Evolutionary conservation across 2,113 vertebrate genomes (phyloP), one percentile per base, ranked within the genome.

Genomic region (Danionella cerebrum): DNA sequence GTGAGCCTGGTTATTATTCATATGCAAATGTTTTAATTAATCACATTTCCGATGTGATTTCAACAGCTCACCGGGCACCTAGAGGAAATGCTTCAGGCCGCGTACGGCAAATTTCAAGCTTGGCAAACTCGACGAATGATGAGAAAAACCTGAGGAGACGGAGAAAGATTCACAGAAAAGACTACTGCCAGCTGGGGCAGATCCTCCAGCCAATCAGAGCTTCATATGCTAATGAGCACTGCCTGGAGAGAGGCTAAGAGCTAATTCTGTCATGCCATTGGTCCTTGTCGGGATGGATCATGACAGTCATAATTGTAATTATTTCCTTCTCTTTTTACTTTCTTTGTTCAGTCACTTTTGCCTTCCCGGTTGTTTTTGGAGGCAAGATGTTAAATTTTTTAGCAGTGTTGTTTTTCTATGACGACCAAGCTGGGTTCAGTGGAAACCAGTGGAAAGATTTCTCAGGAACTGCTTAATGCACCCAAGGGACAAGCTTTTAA

Each of bases 61-160:
- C 27, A 5, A 53, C 89, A 99, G 96, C 81, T 99, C 77, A 81
- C 94, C 25, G 90, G 89, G 71, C 96, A 99, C 82, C 89, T 99
- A 87, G 95, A 98, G 84, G 93, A 98, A 79, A 98, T 99, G 96
- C 73, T 99, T 35, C 94, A 97, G 85, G 89, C 89, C 0, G 94
- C 96, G 52, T 99, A 97, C 83, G 94, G 86, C 82, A 99, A 99
- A 85, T 95, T 96, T 75, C 94, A 98, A 38, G 83, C 88, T 0
- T 99, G 96, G 96, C 96, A 98, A 83, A 97, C 92, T 4, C 90
- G 94, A 7, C 90, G 95, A 65, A 91, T 97, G 91, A 84, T 92
- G 85, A 96, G 94, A 72, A 98, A 97, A 85, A 97, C 93, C 85
- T 98, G 96, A 98, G 31, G 38, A 39, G 65, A 42, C 5, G 4